Evolutionary conservation across 2,888 invertebrate genomes (phyloP).

Genomic region (Himalopsyche anomala): DNA sequence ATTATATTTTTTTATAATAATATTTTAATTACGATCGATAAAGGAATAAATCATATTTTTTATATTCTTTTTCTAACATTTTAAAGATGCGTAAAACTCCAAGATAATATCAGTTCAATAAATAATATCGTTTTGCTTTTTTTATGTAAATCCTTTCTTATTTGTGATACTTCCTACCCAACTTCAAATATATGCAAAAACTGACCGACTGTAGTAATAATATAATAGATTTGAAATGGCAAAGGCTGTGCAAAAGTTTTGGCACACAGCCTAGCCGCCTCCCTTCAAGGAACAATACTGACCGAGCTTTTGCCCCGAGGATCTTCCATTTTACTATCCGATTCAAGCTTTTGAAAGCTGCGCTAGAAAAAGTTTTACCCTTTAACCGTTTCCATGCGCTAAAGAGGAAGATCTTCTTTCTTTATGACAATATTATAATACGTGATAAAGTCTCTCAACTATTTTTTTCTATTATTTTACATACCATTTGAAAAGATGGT

Average conservation of each 20-base stretch:
- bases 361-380: conserved; percentile 34
- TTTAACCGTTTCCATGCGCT: conserved; percentile 26
- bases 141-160: conserved; percentile 30
- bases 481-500: neutral
- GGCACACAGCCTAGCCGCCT: conserved; percentile 23
- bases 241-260: conserved; percentile 29
- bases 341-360: conserved; percentile 20
- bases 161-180: conserved; percentile 5
- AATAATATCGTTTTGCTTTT: neutral
- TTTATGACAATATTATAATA: conserved; percentile 31
- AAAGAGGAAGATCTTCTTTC: conserved; percentile 2
- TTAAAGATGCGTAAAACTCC: too few species aligned
- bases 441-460: conserved; percentile 18
- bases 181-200: conserved; percentile 26
- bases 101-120: neutral
- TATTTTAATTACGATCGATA: too few species aligned
- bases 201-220: conserved; percentile 25
- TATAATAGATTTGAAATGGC: conserved; percentile 26
- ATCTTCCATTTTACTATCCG: conserved; percentile 22
- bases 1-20: too few species aligned
- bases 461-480: neutral
- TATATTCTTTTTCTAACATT: too few species aligned
- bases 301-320: conserved; percentile 22
- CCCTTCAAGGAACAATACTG: conserved; percentile 21
- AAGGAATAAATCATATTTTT: too few species aligned